phyloP scores from a whole-genome alignment of 2,888 invertebrate species.

The Eugnorisma glareosa region DNA sequence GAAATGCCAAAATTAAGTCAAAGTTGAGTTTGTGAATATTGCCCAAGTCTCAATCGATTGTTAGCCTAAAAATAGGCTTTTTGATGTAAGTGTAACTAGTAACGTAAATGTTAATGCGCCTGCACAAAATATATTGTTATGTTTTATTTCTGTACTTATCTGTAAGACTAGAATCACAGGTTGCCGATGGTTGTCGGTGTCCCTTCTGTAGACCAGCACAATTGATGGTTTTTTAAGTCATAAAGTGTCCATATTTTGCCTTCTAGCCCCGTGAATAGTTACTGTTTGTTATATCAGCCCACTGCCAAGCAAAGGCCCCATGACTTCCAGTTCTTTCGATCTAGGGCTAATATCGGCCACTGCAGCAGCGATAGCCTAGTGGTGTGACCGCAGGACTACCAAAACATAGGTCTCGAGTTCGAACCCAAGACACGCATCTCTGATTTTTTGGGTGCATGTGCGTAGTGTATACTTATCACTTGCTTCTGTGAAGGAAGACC shows the following conservation, averaged over 20 bases:
- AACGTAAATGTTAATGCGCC: slow-evolving; percentile 1
- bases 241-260: background rate
- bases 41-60: slow-evolving; percentile 6
- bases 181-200: background rate
- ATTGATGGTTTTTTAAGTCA: slow-evolving; percentile 16
- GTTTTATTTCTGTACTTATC: background rate
- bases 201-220: background rate
- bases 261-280: background rate
- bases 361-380: background rate
- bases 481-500: too few species aligned
- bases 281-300: background rate
- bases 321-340: background rate
- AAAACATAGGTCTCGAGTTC: background rate
- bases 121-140: slow-evolving; percentile 37
- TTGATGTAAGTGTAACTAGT: slow-evolving; percentile 31
- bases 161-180: background rate
- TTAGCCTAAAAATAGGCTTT: slow-evolving; percentile 38
- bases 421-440: background rate
- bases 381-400: background rate
- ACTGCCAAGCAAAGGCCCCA: background rate
- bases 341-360: background rate
- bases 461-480: too few species aligned
- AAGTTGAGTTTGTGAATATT: background rate
- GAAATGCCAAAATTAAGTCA: background rate
- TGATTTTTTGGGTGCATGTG: too few species aligned